Conservation (phyloP, 2,113 vertebrate genomes). For the Ardeotis arabs region DNA sequence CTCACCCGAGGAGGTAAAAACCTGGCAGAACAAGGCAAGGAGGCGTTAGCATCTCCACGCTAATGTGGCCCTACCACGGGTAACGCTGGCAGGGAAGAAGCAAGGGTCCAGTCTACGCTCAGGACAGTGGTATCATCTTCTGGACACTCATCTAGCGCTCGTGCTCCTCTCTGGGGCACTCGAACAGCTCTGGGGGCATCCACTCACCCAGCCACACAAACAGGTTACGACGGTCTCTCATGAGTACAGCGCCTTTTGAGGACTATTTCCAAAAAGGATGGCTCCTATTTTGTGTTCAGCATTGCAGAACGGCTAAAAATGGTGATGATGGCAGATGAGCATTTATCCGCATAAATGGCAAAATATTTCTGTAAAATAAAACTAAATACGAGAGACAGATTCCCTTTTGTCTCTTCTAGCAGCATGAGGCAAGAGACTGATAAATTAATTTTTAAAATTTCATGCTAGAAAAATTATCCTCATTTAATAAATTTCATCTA, state of each 20-base stretch:
- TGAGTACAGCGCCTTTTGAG: not conserved
- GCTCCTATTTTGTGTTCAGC: not conserved
- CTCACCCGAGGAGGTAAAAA: not conserved
- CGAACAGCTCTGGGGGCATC: not conserved
- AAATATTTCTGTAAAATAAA: not conserved
- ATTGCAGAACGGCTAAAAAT: not conserved
- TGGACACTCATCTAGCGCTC: not conserved
- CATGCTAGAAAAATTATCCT: not conserved
- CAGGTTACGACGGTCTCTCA: fast-evolving
- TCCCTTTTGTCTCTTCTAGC: not conserved
- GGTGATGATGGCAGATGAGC: not conserved
- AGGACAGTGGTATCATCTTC: fast-evolving
- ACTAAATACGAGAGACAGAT: not conserved
- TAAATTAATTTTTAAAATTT: not conserved
- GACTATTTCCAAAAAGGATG: not conserved
- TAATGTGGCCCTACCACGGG: not conserved
- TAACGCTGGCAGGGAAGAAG: fast-evolving
- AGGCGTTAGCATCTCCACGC: fast-evolving
- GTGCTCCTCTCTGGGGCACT: not conserved
- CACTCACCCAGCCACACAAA: not conserved
- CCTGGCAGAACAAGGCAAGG: not conserved
- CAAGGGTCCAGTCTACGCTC: fast-evolving
- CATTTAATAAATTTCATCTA: not conserved
- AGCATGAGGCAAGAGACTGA: not conserved
- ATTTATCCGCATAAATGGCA: not conserved